These are phyloP conservation scores for Habropoda laboriosa DNA, from an alignment of 1,140 invertebrate genomes.

Conservation along the genomic window DNA sequence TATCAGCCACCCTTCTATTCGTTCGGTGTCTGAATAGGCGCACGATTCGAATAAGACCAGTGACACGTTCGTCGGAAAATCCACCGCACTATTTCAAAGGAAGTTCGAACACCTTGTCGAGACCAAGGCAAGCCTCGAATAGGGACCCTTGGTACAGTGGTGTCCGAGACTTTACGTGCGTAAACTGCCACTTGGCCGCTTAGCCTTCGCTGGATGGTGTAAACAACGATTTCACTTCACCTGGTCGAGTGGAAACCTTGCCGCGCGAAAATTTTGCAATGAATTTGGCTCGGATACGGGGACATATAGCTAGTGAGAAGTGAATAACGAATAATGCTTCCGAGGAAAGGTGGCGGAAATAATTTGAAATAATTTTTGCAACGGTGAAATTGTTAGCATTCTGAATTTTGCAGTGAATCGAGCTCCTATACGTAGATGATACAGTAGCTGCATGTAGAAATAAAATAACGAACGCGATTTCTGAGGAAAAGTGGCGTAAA, in stretches of 20 bases:
- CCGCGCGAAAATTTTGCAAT: slow-evolving; percentile 23
- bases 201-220: slow-evolving; percentile 3
- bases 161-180: not conserved
- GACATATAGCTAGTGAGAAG: no score
- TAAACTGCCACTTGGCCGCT: slow-evolving; percentile 2
- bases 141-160: no score
- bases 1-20: not conserved
- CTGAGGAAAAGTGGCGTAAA: no score
- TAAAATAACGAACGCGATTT: no score
- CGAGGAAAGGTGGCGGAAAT: no score
- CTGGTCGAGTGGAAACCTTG: not conserved
- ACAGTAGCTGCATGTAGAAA: no score
- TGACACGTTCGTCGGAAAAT: not conserved
- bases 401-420: no score
- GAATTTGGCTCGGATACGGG: no score
- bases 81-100: not conserved
- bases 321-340: no score
- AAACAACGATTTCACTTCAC: slow-evolving; percentile 37
- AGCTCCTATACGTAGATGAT: no score
- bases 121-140: not conserved
- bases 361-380: no score
- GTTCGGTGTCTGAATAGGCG: not conserved
- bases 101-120: not conserved
- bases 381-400: no score
- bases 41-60: not conserved